Evolutionary conservation across 1,140 invertebrate genomes (phyloP), one percentile per base, ranked within the genome.

Genomic region (Riptortus pedestris): DNA sequence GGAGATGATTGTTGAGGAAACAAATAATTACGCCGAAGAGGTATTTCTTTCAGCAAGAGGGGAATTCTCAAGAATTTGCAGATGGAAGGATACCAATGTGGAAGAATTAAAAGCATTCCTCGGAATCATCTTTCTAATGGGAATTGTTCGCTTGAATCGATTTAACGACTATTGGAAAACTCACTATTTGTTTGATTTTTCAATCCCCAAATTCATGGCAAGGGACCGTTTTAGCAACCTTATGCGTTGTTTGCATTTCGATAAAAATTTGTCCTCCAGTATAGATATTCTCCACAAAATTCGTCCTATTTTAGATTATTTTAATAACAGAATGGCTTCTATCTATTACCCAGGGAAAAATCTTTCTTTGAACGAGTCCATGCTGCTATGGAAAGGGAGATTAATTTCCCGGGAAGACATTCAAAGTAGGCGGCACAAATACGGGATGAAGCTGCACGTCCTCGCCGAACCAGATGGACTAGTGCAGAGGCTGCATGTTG

Each of bases 351-450:
- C 5, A 7, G 31, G 14, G 5, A 38, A 38, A 14, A 38, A 38
- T 14, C 14, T 38, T 5, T 38, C 5, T 7, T 38, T 71, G 31
- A 69, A 71, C 65, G 70, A 72, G 52, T 69, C 63, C 1, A 66
- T 71, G 67, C 47, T 70, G 7, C 69, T 71, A 47, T 74, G 69
- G 65, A 64, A 68, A 45, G 71, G 73, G 43, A 63, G 71, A 48
- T 65, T 74, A 47, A 60, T 66, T 14, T 74, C 73, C 65, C 64
- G 67, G 62, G 71, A 74, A 63, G 71, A 75, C 55, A 71, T 72
- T 60, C 64, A 70, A 64, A 69, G 69, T 58, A 72, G 73, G 69
- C 63, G 63, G 33, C 70, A 71, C 43, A 73, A 72, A 60, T 73
- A 73, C 57, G 68, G 71, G 43, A 70, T 73, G 24, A 73, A 74